A percentile compares a stretch with the other conserved stretches of the same genome.
phyloP scores from a whole-genome alignment of 1,140 invertebrate genomes.

The Achatina immaculata region DNA sequence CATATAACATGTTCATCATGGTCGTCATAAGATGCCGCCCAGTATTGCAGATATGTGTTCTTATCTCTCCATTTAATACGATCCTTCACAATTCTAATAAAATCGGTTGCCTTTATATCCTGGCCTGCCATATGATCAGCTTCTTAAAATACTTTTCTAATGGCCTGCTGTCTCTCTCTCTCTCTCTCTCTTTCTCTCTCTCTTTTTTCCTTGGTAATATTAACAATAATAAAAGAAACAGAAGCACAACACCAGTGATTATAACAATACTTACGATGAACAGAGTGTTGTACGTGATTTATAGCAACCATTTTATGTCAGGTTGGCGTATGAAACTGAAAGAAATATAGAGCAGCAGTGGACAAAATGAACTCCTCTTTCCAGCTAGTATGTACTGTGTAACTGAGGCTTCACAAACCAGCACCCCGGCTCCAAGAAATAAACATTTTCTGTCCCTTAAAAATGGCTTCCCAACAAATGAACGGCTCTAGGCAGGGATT shows the following conservation, averaged over 20 bases:
- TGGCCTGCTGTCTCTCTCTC: conserved; percentile 3
- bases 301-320: conserved; percentile 7
- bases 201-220: neutral
- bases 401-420: no score
- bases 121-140: neutral
- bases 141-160: neutral
- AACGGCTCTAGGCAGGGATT: conserved; percentile 22
- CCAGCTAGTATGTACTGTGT: no score
- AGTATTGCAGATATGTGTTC: no score
- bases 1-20: no score
- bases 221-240: neutral
- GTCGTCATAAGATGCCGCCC: no score
- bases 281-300: neutral
- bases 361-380: no score
- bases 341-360: no score
- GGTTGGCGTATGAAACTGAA: no score
- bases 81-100: no score
- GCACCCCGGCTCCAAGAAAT: neutral
- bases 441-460: neutral
- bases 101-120: no score
- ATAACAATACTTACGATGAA: conserved; percentile 16
- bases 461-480: neutral
- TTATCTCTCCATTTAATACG: no score
- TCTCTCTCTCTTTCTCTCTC: conserved; percentile 33
- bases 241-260: no score